Evolutionary conservation across 2,888 invertebrate species (phyloP).

Genomic region (Maniola hyperantus): DNA sequence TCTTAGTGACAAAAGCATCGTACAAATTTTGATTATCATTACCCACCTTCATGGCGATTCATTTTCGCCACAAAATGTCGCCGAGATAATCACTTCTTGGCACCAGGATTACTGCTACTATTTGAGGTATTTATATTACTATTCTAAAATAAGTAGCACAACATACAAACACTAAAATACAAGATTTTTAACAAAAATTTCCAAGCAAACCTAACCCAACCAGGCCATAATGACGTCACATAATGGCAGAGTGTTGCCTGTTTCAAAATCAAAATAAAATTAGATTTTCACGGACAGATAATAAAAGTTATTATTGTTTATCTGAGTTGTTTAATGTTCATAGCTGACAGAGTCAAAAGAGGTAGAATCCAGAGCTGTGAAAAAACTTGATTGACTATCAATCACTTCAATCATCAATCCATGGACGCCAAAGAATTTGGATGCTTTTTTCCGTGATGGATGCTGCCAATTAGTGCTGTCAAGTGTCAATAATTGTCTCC

Average conservation of each 20-base stretch:
- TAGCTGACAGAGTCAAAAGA: no score
- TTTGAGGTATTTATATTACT: constrained; percentile 79
- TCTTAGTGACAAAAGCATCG: constrained; percentile 77
- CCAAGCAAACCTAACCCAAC: constrained; percentile 88
- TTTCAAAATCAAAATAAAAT: constrained; percentile 38
- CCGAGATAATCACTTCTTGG: constrained; percentile 74
- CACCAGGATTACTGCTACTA: constrained; percentile 75
- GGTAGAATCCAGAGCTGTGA: no score
- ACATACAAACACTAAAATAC: constrained; percentile 84
- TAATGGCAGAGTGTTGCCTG: constrained; percentile 59
- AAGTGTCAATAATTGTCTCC: no score
- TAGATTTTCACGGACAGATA: not conserved
- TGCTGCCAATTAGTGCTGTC: no score
- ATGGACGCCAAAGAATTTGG: no score
- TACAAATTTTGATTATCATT: constrained; percentile 83
- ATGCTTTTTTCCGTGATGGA: no score
- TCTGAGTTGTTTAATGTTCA: no score
- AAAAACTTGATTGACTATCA: no score
- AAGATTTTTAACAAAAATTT: constrained; percentile 85
- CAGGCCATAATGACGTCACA: constrained; percentile 86
- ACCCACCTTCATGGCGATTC: constrained; percentile 97
- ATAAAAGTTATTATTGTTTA: no score
- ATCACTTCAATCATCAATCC: no score
- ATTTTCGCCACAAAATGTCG: constrained; percentile 85
- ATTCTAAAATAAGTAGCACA: constrained; percentile 81